Evolutionary conservation across 1,140 invertebrate genomes (phyloP), one percentile per base, ranked within the genome.

Genomic region (Papilio polyxenes): DNA sequence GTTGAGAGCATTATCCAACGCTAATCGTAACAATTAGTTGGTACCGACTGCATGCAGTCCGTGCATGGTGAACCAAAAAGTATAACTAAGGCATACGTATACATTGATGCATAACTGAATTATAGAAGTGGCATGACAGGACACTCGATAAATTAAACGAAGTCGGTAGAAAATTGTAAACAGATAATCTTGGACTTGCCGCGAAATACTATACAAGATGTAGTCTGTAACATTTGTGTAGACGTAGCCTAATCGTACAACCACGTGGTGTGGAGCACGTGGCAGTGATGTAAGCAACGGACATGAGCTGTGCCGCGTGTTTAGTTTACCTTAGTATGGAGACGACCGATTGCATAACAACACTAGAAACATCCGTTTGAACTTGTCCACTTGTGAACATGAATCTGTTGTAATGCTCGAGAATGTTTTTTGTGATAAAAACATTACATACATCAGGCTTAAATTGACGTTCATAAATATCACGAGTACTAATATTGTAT

Each of bases 261-360:
- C 62, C 62, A 65, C 62, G 62, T 65, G 62, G 62, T 65, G 59
- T 31, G 9, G 3, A 65, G 62, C 62, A 65, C 62, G 62, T 65
- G 62, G 20, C 62, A 2, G 10, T 65, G 62, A 65, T 31, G 62
- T 31, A 65, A 65, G 59, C 56, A 59, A 6, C 62, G 62, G 62
- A 65, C 62, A 65, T 23, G 20, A 65, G 62, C 62, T 23, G 62
- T 62, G 59, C n/a, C 20, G 59, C 59, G 59, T 65, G 62, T 31
- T 23, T 13, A 13, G 51, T 53, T 53, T 65, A 31, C 20, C 20
- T 65, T 65, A 65, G 20, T 11, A 31, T 11, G 13, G 62, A 65
- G 20, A 65, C 62, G 23, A 9, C 13, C 23, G 9, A 23, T 65
- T 65, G 62, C 62, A 65, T 65, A 65, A 65, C 56, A 62, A 62